phyloP scores from a whole-genome alignment of 2,888 invertebrate species.

The Tenthredo mesomela region DNA sequence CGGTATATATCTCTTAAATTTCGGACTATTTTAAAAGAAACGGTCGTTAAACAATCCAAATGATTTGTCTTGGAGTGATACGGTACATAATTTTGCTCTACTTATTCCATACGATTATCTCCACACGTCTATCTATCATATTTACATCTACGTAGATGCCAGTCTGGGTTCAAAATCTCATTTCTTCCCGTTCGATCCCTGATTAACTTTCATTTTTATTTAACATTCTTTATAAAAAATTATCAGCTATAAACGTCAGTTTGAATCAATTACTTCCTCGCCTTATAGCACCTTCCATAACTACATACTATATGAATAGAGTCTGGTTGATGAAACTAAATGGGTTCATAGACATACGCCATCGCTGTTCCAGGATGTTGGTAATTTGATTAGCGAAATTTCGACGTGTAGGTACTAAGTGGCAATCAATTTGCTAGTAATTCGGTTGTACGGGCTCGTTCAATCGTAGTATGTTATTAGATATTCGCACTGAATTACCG shows the following conservation, averaged over 20 bases:
- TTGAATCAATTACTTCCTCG: slow-evolving; percentile 12
- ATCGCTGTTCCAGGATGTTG: slow-evolving; percentile 18
- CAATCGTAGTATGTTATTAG: slow-evolving; percentile 13
- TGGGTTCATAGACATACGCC: neutral
- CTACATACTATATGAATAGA: neutral
- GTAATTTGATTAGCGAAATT: slow-evolving; percentile 45
- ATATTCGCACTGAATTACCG: slow-evolving; percentile 29
- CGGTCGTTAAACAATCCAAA: slow-evolving; percentile 32
- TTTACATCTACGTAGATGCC: neutral
- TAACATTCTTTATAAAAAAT: neutral
- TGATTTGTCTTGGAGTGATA: slow-evolving; percentile 31
- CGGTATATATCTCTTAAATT: slow-evolving; percentile 6
- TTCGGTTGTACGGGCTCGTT: neutral
- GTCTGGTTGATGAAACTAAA: neutral
- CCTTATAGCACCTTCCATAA: neutral
- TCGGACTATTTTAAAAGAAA: slow-evolving; percentile 15
- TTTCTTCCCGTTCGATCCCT: neutral
- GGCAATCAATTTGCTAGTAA: slow-evolving; percentile 44
- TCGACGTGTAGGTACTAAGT: slow-evolving; percentile 18
- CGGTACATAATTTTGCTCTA: slow-evolving; percentile 30
- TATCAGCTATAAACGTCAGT: neutral
- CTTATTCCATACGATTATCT: slow-evolving; percentile 27
- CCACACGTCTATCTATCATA: neutral
- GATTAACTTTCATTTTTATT: slow-evolving; percentile 10
- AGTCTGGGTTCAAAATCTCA: neutral